phyloP scores from a whole-genome alignment of 2,113 vertebrate genomes.

The Jaculus jaculus region DNA sequence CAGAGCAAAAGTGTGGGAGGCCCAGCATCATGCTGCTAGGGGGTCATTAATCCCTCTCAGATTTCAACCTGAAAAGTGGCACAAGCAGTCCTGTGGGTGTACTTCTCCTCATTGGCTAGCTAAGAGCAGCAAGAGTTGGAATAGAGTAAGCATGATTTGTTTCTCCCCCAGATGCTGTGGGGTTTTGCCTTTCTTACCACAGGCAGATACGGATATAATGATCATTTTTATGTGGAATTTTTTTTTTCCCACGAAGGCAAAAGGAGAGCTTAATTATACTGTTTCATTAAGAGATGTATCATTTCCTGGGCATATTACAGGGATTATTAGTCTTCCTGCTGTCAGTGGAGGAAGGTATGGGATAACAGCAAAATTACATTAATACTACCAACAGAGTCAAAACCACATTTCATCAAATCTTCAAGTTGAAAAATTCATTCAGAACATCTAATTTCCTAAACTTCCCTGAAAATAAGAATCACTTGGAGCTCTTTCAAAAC shows the following conservation, averaged over 20 bases:
- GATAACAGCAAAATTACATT: slow-evolving; percentile 59
- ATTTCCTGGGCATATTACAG: slow-evolving; percentile 60
- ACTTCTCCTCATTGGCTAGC: slow-evolving; percentile 57
- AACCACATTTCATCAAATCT: slow-evolving; percentile 48
- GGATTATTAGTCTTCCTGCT: slow-evolving; percentile 63
- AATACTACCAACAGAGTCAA: slow-evolving; percentile 55
- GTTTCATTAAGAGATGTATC: slow-evolving; percentile 71
- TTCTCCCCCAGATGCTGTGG: not conserved
- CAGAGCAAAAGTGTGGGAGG: slow-evolving; percentile 35
- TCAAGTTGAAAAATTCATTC: slow-evolving; percentile 44
- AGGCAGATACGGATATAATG: slow-evolving; percentile 62
- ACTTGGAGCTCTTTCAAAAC: not conserved
- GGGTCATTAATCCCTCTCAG: slow-evolving; percentile 27
- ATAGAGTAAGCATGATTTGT: slow-evolving; percentile 46
- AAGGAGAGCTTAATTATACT: slow-evolving; percentile 68
- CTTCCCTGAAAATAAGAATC: slow-evolving; percentile 39
- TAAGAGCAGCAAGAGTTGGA: slow-evolving; percentile 45
- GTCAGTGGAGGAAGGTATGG: slow-evolving; percentile 44
- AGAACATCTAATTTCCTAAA: slow-evolving; percentile 7
- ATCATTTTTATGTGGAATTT: slow-evolving; percentile 49
- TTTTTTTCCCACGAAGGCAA: slow-evolving; percentile 47
- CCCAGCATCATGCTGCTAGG: not conserved
- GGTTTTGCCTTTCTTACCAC: slow-evolving; percentile 51
- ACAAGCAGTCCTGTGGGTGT: not conserved
- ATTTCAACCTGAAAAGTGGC: slow-evolving; percentile 44